Evolutionary conservation across 2,797 vertebrate genomes (phyloP).

Genomic region (Micrastur ruficollis): DNA sequence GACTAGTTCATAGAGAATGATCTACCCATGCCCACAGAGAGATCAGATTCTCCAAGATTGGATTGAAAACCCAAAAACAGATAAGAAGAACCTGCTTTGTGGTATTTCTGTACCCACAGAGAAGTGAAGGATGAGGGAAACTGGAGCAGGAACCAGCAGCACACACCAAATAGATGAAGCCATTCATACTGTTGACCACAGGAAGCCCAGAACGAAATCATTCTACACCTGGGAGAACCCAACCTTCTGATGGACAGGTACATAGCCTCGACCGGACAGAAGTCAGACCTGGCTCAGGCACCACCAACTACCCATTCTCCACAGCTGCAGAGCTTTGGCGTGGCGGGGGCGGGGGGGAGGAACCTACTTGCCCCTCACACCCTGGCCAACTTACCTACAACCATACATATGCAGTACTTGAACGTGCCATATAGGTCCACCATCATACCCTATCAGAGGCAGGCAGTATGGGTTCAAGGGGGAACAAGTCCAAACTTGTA

Average conservation of each 20-base stretch:
- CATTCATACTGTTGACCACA: fast-evolving
- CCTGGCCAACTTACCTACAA: background rate
- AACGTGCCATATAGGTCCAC: fast-evolving
- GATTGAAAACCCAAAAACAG: background rate
- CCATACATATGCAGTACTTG: background rate
- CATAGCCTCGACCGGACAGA: background rate
- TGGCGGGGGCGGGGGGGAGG: too few species aligned
- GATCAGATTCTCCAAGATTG: background rate
- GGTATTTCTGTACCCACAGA: background rate
- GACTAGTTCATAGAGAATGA: background rate
- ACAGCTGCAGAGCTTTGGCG: background rate
- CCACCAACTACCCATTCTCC: background rate
- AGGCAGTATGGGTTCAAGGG: background rate
- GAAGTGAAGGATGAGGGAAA: background rate
- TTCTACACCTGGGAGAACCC: background rate
- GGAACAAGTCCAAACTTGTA: background rate
- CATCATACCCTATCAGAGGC: fast-evolving
- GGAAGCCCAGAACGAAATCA: background rate
- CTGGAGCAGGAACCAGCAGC: background rate
- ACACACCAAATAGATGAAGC: background rate
- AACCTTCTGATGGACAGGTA: background rate
- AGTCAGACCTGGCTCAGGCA: background rate
- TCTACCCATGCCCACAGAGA: too few species aligned
- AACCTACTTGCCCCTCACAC: background rate
- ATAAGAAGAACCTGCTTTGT: background rate